Evolutionary conservation across 2,888 invertebrate species (phyloP).

Genomic region (Acleris sparsana): DNA sequence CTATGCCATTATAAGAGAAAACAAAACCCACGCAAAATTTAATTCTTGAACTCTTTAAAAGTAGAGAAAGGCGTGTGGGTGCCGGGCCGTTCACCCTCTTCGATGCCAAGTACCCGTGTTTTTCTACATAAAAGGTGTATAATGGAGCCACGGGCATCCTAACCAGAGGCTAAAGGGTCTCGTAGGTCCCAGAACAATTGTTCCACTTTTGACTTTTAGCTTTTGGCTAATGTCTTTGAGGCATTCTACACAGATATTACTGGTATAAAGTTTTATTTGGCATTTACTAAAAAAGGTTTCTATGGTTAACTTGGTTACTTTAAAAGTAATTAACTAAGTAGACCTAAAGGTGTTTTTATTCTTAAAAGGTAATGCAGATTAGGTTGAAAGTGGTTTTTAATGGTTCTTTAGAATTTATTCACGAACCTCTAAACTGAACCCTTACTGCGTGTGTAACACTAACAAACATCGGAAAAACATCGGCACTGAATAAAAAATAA

Average conservation of each 20-base stretch:
- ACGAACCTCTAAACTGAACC: too few relatives aligned
- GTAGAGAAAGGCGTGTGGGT: conserved; percentile 10
- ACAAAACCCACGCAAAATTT: conserved; percentile 3
- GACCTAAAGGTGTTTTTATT: too few relatives aligned
- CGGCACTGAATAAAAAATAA: too few relatives aligned
- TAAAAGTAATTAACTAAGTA: too few relatives aligned
- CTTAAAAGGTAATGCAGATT: too few relatives aligned
- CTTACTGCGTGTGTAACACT: too few relatives aligned
- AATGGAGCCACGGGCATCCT: conserved; percentile 8
- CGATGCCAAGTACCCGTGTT: not conserved
- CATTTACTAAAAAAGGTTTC: not conserved
- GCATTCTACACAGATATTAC: conserved; percentile 3
- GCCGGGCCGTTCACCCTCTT: not conserved
- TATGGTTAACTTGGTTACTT: not conserved
- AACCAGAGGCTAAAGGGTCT: conserved; percentile 1
- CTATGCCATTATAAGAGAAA: not conserved
- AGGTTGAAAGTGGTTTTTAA: too few relatives aligned
- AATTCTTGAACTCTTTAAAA: conserved; percentile 19
- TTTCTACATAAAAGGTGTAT: not conserved
- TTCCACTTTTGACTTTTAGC: conserved; percentile 15
- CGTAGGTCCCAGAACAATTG: conserved; percentile 15
- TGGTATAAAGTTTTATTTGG: not conserved
- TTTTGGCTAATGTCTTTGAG: conserved; percentile 14
- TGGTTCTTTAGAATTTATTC: too few relatives aligned
- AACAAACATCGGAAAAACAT: too few relatives aligned